Percentiles rank a stretch among this genome's conserved stretches.
Evolutionary conservation across 1,140 invertebrate genomes (phyloP).

Genomic region (Drosophila micromelanica): DNA sequence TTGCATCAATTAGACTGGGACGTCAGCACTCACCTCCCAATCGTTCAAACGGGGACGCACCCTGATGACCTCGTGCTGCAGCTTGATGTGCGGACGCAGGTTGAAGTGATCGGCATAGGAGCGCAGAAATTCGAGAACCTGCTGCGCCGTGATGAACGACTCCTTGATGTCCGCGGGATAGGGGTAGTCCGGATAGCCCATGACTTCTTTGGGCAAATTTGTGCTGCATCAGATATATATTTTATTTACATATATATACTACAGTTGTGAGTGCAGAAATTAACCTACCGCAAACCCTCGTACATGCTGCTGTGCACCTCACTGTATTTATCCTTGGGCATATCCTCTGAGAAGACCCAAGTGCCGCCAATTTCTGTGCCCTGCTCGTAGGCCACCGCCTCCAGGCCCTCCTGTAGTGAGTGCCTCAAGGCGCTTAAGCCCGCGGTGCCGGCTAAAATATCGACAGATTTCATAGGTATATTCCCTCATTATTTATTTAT

Average conservation of each 20-base stretch:
- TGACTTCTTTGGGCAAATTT: constrained; percentile 95
- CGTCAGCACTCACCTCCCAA: constrained; percentile 80
- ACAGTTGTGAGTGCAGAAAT: too few species aligned
- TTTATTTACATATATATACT: not conserved
- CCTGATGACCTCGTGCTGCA: constrained; percentile 82
- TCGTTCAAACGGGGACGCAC: constrained; percentile 73
- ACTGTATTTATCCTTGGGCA: constrained; percentile 89
- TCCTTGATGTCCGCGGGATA: constrained; percentile 87
- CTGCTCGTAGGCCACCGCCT: constrained; percentile 90
- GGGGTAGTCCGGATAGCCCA: constrained; percentile 94
- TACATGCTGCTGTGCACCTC: constrained; percentile 96
- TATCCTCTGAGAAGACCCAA: constrained; percentile 92
- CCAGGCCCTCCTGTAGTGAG: constrained; percentile 86
- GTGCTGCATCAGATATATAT: constrained; percentile 85
- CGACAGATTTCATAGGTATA: not conserved
- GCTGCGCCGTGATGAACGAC: constrained; percentile 92
- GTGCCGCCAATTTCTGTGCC: constrained; percentile 91
- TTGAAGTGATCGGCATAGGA: constrained; percentile 90
- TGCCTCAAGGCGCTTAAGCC: constrained; percentile 90
- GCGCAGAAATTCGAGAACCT: constrained; percentile 93
- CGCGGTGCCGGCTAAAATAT: constrained; percentile 88
- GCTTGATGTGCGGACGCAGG: constrained; percentile 67
- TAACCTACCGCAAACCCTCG: constrained; percentile 84
- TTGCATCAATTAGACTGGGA: not conserved
- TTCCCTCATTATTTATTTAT: not conserved